Evolutionary conservation across 2,113 vertebrate genomes (phyloP), one percentile per base, ranked within the genome.

Genomic region (Carassius auratus): DNA sequence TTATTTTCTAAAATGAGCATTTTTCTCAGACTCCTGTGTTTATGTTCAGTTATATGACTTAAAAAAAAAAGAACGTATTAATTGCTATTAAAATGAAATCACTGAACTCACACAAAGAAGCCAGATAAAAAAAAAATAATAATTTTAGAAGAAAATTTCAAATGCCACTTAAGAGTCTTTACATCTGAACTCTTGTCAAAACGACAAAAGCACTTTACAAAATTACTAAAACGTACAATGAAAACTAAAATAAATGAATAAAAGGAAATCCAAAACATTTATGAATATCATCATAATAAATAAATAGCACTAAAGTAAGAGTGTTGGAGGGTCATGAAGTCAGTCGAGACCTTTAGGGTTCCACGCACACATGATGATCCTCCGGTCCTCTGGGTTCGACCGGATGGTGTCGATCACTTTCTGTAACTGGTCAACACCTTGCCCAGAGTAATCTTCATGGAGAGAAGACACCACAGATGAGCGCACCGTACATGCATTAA

Each of bases 341-440:
- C 92, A 13, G 91, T 89, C 7, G 2, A 59, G 50, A 97, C 96
- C 96, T 97, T 95, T 97, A 13, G 96, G 96, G 90, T 97, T 99
- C 98, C 98, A 99, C 2, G 97, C 96, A 55, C 97, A 99, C 95
- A 99, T 96, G 88, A 99, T 98, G 90, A 99, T 99, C 87, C 98
- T 95, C 84, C 98, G 91, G 93, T 99, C 97, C n/a, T 98, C 94
- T 69, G 98, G 98, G 86, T 98, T 98, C 14, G 88, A 96, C 90
- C 93, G 98, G 91, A 99, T 99, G 0, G 91, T 97, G 90, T 99
- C 95, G 23, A 99, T 98, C 77, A 99, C 93, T 17, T 97, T 95
- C 92, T 98, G 96, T 81, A 99, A 90, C 91, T 99, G 98, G 92
- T 99, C 98, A 6, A 99, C 95, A 89, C 98, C 98, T 93, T 98